Percentiles rank a stretch among this genome's conserved stretches.
These are phyloP conservation scores for Drosophila subobscura DNA, from an alignment of 1,140 invertebrate genomes.

Conservation along the genomic window DNA sequence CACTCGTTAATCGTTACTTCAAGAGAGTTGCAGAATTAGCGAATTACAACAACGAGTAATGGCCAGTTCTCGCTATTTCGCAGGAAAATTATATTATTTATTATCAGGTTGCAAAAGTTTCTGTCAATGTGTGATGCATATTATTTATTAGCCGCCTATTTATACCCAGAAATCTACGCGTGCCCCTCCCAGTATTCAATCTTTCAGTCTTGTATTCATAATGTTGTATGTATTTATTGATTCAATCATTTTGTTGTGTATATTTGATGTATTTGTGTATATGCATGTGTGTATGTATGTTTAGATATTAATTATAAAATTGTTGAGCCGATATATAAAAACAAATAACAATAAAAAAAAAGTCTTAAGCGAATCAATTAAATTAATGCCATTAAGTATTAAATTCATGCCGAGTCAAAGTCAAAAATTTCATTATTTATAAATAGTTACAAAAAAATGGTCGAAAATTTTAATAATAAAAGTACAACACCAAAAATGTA, in stretches of 20 bases:
- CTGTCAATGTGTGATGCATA: too few relatives aligned
- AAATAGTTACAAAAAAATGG: neutral
- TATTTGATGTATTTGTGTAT: slow-evolving; percentile 30
- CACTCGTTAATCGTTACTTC: too few relatives aligned
- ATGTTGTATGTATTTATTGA: slow-evolving; percentile 30
- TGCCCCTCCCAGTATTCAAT: too few relatives aligned
- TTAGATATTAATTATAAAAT: slow-evolving; percentile 51
- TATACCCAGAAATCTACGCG: too few relatives aligned
- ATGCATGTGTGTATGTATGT: slow-evolving; percentile 34
- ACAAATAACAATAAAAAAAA: slow-evolving; percentile 76
- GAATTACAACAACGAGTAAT: too few relatives aligned
- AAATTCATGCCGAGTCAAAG: slow-evolving; percentile 26
- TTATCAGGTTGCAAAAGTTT: too few relatives aligned
- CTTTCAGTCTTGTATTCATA: too few relatives aligned
- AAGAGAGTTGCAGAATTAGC: too few relatives aligned
- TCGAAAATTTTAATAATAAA: slow-evolving; percentile 10
- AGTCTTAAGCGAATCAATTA: slow-evolving; percentile 51
- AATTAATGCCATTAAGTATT: slow-evolving; percentile 38
- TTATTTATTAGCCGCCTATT: too few relatives aligned
- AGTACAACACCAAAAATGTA: slow-evolving; percentile 65
- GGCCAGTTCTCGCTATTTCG: too few relatives aligned
- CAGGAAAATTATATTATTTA: too few relatives aligned
- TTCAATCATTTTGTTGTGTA: slow-evolving; percentile 24
- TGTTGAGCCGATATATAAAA: slow-evolving; percentile 73
- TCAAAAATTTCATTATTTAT: neutral